Evolutionary conservation across 2,113 vertebrate species (phyloP), one percentile per base, ranked within the genome.

Genomic region (Cephalopholis sonnerati): DNA sequence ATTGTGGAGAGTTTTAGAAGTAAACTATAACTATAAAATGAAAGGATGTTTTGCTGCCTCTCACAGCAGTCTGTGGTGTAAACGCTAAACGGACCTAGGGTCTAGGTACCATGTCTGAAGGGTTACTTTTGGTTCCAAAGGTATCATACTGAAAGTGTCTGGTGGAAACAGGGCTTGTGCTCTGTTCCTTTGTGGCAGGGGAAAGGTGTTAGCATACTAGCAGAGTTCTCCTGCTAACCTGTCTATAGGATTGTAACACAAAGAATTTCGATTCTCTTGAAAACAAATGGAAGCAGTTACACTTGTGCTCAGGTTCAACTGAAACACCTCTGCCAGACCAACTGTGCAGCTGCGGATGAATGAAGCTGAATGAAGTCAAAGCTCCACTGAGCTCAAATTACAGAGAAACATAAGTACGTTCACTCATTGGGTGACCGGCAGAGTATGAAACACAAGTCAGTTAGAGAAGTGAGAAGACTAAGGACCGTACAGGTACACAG

Each of bases 371-470:
- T 63, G 68, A 55, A 74, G 63, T 48, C 13, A 68, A 82, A 73
- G 84, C 81, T 76, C 70, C 67, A 36, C 55, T 76, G 83, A 79
- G 77, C 77, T 77, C 86, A 44, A 8, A 58, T 84, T 82, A 72
- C 83, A 76, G 76, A 76, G 53, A 70, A 72, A 79, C 71, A 41
- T 0, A 32, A 76, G 65, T 29, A 20, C 12, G 6, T 69, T 63
- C 63, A 67, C 46, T 72, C 36, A n/a, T 13, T 22, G 25, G 22
- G 81, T 39, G 67, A 74, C 39, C 10, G 27, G 27, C 24, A 44
- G 48, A 53, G 50, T 73, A 72, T 75, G 57, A 80, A 80, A 79
- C 66, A 69, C 3, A 55, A 81, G 69, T 57, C 55, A 2, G 58
- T 55, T 11, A 18, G 41, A 69, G 32, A 61, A 50, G 51, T 9